A percentile compares a stretch with the other conserved stretches of the same genome.
phyloP scores from a whole-genome alignment of 2,797 vertebrate species.

The Calcarius lapponicus region DNA sequence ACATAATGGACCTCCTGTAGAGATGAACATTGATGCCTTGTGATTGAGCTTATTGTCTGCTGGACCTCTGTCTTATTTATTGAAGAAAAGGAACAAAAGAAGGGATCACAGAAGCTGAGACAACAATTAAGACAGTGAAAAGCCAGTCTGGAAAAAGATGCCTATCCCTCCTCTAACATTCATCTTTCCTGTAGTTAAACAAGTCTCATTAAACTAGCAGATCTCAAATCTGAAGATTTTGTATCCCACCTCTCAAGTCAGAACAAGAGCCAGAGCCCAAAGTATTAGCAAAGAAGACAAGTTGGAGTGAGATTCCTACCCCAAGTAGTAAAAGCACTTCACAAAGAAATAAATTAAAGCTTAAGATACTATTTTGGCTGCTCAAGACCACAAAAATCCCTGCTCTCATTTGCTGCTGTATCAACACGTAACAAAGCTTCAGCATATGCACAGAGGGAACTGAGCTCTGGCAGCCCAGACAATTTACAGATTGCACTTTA shows the following conservation, averaged over 20 bases:
- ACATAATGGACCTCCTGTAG: conserved; percentile 4
- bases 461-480: not conserved
- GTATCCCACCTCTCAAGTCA: not conserved
- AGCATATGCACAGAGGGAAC: not conserved
- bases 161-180: not conserved
- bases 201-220: not conserved
- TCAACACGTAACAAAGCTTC: not conserved
- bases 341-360: not conserved
- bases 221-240: not conserved
- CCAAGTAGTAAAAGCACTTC: not conserved
- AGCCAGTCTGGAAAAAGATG: not conserved
- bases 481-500: not conserved
- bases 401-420: not conserved
- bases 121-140: conserved; percentile 16
- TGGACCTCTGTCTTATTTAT: not conserved
- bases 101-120: not conserved
- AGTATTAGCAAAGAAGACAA: not conserved
- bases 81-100: conserved; percentile 32
- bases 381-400: not conserved
- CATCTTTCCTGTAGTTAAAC: not conserved
- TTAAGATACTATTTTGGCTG: not conserved
- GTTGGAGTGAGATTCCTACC: not conserved
- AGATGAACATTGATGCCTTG: not conserved
- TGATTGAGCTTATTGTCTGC: not conserved
- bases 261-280: not conserved